Conservation (phyloP, 2,113 vertebrate species). For the human region GRCh38 chr7:39616501-39617000, state of each 20-base stretch:
- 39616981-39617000: background rate
- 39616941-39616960: background rate
- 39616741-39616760: background rate
- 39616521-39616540: background rate
- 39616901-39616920: background rate
- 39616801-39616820: background rate
- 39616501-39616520: background rate
- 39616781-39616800: background rate
- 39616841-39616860: background rate
- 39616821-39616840: background rate
- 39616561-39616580: background rate
- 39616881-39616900: background rate
- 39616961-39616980: background rate
- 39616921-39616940: background rate
- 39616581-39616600: background rate
- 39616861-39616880: background rate
- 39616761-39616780: background rate
- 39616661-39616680: background rate
- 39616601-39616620: background rate
- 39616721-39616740: background rate
- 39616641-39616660: background rate
- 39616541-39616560: constrained; percentile 1
- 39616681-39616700: background rate
- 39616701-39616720: background rate
- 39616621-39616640: background rate